Conservation (phyloP, 2,888 invertebrate genomes). For the Drosophila subquinaria region DNA sequence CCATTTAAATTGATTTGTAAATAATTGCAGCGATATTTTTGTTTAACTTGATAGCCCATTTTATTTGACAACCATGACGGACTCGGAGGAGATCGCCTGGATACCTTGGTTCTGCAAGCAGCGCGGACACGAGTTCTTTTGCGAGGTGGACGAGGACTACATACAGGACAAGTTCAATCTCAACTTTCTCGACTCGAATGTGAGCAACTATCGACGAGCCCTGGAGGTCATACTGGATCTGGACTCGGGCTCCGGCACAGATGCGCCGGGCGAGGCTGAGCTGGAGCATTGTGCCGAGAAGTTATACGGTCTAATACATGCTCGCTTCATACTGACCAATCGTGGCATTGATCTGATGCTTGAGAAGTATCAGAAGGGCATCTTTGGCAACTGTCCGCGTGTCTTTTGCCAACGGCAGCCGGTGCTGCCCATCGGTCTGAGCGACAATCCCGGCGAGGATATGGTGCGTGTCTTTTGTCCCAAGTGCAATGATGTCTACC, state of each 20-base stretch:
- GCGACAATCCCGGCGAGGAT: constrained; percentile 99
- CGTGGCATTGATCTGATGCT: constrained; percentile 99
- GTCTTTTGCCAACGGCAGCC: constrained; percentile 99
- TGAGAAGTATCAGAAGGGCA: constrained; percentile 99
- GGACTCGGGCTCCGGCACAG: constrained; percentile 90
- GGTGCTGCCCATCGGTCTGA: constrained; percentile 98
- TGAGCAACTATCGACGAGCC: constrained; percentile 99
- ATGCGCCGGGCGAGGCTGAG: constrained; percentile 97
- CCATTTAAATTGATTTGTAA: constrained; percentile 5
- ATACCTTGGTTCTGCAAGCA: constrained; percentile 99
- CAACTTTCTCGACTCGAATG: constrained; percentile 99
- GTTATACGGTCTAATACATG: constrained; percentile 99
- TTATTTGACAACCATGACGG: constrained; percentile 91
- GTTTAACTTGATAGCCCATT: background rate
- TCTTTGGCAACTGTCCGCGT: constrained; percentile 98
- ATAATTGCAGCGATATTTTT: background rate
- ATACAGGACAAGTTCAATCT: constrained; percentile 99
- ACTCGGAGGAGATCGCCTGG: constrained; percentile 99
- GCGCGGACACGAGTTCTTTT: constrained; percentile 99
- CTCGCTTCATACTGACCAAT: constrained; percentile 99
- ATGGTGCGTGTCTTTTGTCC: constrained; percentile 99
- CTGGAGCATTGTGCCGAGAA: constrained; percentile 99
- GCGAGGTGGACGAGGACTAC: constrained; percentile 99
- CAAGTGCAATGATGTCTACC: constrained; percentile 99
- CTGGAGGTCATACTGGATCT: constrained; percentile 99